These are phyloP conservation scores for Drosophila pseudoananassae DNA, from an alignment of 1,140 invertebrate species.

Conservation along the genomic window DNA sequence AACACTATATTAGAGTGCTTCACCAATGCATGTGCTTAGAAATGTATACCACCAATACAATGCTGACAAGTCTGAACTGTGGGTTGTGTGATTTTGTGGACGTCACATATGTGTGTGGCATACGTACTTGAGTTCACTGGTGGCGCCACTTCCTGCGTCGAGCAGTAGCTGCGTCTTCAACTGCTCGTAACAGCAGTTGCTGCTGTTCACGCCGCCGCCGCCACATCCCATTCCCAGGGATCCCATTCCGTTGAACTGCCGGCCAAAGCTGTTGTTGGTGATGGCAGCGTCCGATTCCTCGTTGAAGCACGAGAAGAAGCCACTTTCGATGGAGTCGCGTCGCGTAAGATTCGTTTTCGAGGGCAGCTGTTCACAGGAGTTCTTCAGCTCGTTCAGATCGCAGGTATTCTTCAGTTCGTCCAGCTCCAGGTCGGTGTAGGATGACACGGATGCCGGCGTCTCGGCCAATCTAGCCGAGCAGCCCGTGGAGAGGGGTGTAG, in stretches of 20 bases:
- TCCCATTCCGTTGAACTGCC: conserved; percentile 60
- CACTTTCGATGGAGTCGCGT: conserved; percentile 94
- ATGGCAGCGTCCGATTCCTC: conserved; percentile 86
- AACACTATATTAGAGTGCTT: neutral
- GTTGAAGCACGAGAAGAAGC: conserved; percentile 93
- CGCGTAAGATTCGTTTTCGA: conserved; percentile 85
- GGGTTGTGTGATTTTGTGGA: neutral
- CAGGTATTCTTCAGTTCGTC: conserved; percentile 60
- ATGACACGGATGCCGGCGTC: conserved; percentile 48
- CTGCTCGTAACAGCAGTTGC: conserved; percentile 76
- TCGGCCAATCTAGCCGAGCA: conserved; percentile 35
- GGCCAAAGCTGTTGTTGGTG: conserved; percentile 63
- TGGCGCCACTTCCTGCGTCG: conserved; percentile 76
- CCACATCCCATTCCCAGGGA: conserved; percentile 56
- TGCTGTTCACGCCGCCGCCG: conserved; percentile 40
- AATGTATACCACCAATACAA: neutral
- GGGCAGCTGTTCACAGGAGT: conserved; percentile 61
- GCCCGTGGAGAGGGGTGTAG: conserved; percentile 20
- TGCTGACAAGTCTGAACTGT: neutral
- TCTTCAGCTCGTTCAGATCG: conserved; percentile 63
- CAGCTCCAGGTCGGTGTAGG: conserved; percentile 56
- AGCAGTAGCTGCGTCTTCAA: conserved; percentile 84
- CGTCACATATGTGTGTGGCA: neutral
- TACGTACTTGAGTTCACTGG: conserved; percentile 75
- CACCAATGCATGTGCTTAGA: neutral